Base-by-base conservation (phyloP, 2,888 invertebrate species). In the Hypselothyrea guttata region DNA sequence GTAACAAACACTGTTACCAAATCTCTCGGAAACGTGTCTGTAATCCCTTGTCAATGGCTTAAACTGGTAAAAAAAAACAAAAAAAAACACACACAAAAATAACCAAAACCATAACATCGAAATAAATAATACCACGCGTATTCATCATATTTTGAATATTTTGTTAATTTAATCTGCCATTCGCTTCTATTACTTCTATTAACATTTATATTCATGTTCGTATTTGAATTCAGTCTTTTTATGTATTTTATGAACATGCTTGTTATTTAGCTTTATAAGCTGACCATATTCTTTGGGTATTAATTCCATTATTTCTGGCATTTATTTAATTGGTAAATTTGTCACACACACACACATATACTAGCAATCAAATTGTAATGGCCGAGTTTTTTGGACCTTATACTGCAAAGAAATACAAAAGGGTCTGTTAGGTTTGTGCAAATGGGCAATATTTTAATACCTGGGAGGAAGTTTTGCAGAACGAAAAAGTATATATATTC, bases 281-380 rank as follows among this genome's bases (percentile, higher is more conserved):
- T 52, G 64, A 48, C 46, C 60, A 71, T 57, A 65, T 59, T 56
- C 51, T 47, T 42, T 55, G 42, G 52, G 52, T 64, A 63, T 71
- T 71, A 83, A 76, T 75, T 58, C 75, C 67, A 52, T 78, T 57
- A 67, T 63, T 58, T 82, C 63, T 75, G 71, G 59, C 83, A 60
- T 82, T 82, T 75, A 76, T 76, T 79, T 83, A 76, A 76, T 76
- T 76, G 79, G 69, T 47, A 79, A 65, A 76, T 75, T 83, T 78
- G 59, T 68, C 71, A 71, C 65, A 68, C 59, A 47, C 52, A 44
- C 15, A 41, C 33, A 63, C 35, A 44, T 22, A 48, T 51, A 31
- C 28, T 27, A 54, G 51, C 44, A 64, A 62, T 66, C 67, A 70
- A 75, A 68, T 71, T 67, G 63, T 58, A 54, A 62, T 61, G 38